Evolutionary conservation across 2,113 vertebrate genomes (phyloP).

Genomic region (Dissostichus mawsoni): DNA sequence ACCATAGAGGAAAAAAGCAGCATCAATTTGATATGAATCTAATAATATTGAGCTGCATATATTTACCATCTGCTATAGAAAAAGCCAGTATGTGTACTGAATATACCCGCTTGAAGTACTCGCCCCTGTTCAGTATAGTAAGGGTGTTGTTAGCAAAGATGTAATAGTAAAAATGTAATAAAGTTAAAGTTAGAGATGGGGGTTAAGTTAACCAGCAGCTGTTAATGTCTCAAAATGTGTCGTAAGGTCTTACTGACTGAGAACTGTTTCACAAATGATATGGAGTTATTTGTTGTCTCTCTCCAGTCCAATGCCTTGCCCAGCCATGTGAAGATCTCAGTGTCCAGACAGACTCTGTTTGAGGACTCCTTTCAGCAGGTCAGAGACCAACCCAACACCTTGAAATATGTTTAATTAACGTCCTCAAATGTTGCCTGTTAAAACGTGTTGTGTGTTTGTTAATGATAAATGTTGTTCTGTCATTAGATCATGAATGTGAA

Average conservation of each 20-base stretch:
- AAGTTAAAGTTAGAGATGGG: background rate
- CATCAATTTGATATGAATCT: background rate
- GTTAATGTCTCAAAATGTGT: background rate
- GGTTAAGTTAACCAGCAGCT: background rate
- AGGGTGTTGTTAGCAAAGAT: background rate
- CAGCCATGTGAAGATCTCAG: constrained; percentile 98
- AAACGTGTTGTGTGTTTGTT: background rate
- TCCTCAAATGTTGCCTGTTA: background rate
- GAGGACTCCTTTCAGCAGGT: constrained; percentile 99
- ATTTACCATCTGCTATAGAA: background rate
- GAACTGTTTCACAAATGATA: background rate
- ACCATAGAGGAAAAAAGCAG: background rate
- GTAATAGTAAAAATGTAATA: background rate
- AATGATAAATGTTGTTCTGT: background rate
- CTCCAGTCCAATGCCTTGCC: constrained; percentile 93
- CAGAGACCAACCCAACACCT: constrained; percentile 21
- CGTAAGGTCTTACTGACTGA: background rate
- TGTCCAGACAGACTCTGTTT: constrained; percentile 96
- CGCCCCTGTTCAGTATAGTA: background rate
- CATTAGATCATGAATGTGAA: constrained; percentile 99
- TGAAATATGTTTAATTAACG: no score
- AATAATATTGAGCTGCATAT: background rate
- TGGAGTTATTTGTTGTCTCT: constrained; percentile 11
- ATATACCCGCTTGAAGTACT: background rate
- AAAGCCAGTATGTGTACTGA: background rate